Conservation (phyloP, 2,113 vertebrate genomes). For the Ibidorhyncha struthersii region DNA sequence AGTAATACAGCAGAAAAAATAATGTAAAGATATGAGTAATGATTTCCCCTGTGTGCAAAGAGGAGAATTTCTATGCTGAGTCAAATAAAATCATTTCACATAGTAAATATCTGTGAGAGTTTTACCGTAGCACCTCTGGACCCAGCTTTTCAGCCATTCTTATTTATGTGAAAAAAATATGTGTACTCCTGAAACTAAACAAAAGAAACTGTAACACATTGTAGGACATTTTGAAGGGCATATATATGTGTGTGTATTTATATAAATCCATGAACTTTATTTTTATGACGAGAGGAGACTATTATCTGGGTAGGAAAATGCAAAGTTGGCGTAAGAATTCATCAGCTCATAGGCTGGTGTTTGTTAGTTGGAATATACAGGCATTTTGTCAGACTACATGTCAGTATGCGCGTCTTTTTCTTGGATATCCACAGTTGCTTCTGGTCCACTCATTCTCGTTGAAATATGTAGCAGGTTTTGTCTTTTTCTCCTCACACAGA, state of each 20-base stretch:
- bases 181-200: not conserved
- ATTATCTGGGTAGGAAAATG: not conserved
- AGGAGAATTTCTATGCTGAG: not conserved
- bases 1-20: not conserved
- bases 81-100: not conserved
- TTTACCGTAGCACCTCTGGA: not conserved
- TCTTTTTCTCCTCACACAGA: not conserved
- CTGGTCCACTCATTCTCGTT: not conserved
- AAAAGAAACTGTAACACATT: not conserved
- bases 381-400: not conserved
- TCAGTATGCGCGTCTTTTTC: not conserved
- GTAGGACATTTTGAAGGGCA: not conserved
- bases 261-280: not conserved
- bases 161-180: not conserved
- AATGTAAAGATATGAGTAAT: not conserved
- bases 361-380: not conserved
- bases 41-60: not conserved
- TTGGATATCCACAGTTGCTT: not conserved
- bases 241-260: not conserved
- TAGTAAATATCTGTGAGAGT: not conserved
- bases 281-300: not conserved
- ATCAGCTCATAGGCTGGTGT: not conserved
- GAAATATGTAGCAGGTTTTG: not conserved
- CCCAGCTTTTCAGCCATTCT: not conserved
- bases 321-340: not conserved